Evolutionary conservation across 2,113 vertebrate genomes (phyloP).

Genomic region (Triplophysa siluroides): DNA sequence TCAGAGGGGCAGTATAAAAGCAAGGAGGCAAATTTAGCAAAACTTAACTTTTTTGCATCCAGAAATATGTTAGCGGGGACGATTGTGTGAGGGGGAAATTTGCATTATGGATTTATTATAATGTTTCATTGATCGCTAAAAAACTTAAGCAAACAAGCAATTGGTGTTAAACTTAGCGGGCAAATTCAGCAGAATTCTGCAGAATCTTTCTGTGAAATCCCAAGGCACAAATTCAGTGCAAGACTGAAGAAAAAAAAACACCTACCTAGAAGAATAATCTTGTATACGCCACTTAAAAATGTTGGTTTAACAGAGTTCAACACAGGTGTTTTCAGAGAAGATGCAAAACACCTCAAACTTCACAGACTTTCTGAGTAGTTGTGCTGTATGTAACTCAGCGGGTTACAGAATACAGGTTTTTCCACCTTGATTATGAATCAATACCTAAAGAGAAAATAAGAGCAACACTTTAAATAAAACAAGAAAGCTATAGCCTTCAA

Average conservation of each 20-base stretch:
- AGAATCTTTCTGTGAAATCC: background rate
- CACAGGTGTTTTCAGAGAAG: background rate
- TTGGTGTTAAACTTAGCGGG: background rate
- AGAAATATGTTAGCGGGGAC: background rate
- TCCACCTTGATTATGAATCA: conserved; percentile 36
- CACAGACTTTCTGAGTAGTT: conserved; percentile 10
- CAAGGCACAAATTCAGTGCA: background rate
- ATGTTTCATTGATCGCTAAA: background rate
- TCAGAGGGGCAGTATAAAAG: background rate
- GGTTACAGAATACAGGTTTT: conserved; percentile 44
- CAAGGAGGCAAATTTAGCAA: background rate
- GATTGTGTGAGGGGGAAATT: too few species aligned
- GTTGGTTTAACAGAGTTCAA: background rate
- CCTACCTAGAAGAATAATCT: conserved; percentile 12
- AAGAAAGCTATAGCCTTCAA: background rate
- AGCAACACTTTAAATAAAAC: background rate
- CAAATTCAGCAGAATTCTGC: conserved; percentile 4
- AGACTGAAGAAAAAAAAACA: background rate
- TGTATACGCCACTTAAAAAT: background rate
- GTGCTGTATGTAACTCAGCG: conserved; percentile 23
- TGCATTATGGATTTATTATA: background rate
- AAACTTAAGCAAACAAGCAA: background rate
- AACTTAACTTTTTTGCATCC: background rate
- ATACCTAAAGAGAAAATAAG: conserved; percentile 30
- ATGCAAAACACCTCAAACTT: background rate